These are phyloP conservation scores for Petromus typicus DNA, from an alignment of 2,113 vertebrate species.

Conservation along the genomic window DNA sequence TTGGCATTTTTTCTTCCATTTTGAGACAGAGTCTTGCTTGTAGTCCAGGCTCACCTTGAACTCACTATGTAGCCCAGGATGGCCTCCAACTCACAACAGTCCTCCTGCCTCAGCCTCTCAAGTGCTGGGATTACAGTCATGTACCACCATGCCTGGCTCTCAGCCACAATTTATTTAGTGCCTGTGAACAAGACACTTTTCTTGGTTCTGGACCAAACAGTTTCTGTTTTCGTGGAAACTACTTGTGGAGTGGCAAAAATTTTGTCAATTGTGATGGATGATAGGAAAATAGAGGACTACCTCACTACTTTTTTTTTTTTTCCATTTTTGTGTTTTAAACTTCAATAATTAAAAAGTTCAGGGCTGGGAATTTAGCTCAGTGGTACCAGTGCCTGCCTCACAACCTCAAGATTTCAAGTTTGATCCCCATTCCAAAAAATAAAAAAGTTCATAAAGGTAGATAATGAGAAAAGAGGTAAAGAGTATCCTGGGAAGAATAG, in stretches of 20 bases:
- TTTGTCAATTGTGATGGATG: not conserved
- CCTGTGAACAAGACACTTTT: not conserved
- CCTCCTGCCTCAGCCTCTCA: too few relatives aligned
- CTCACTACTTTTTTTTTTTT: not conserved
- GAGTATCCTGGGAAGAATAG: not conserved
- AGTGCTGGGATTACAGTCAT: too few relatives aligned
- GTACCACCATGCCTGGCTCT: too few relatives aligned
- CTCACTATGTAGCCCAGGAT: too few relatives aligned
- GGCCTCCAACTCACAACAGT: too few relatives aligned
- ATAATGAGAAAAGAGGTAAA: not conserved
- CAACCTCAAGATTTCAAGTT: too few relatives aligned
- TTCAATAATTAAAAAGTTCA: too few relatives aligned
- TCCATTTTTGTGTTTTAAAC: constrained; percentile 1
- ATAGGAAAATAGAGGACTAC: not conserved
- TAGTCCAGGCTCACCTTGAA: too few relatives aligned
- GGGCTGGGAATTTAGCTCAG: too few relatives aligned
- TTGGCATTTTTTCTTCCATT: not conserved
- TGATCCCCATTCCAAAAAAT: too few relatives aligned
- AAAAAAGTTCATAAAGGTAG: not conserved
- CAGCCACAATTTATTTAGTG: not conserved
- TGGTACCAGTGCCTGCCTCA: too few relatives aligned
- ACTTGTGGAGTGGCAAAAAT: not conserved
- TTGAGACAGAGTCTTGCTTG: too few relatives aligned
- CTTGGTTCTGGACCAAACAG: not conserved
- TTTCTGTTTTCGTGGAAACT: not conserved